phyloP scores from a whole-genome alignment of 1,140 invertebrate species.

The Parasteatoda tepidariorum region DNA sequence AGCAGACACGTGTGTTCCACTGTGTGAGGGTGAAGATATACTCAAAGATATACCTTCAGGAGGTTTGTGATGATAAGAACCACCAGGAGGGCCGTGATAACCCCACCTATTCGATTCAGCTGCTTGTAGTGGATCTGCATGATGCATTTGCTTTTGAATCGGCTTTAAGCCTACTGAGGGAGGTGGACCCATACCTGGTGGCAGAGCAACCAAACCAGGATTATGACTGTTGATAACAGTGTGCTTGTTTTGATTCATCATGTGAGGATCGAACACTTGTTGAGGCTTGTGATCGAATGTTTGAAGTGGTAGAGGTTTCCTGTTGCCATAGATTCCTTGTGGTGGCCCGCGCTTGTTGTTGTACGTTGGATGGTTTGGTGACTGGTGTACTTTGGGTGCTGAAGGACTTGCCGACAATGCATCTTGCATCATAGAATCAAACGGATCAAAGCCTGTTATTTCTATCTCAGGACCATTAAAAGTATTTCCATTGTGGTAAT shows the following conservation, averaged over 20 bases:
- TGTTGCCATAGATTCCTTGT: background rate
- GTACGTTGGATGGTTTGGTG: background rate
- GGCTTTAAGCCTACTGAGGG: slow-evolving; percentile 25
- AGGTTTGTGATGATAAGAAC: slow-evolving; percentile 8
- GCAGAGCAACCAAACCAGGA: background rate
- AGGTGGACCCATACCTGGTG: slow-evolving; percentile 1
- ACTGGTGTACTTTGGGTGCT: background rate
- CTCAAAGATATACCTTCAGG: slow-evolving; percentile 48
- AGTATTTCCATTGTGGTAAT: background rate
- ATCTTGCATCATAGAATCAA: slow-evolving; percentile 50
- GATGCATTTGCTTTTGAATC: slow-evolving; percentile 42
- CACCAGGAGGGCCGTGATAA: background rate
- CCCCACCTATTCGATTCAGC: slow-evolving; percentile 54
- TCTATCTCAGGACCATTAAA: slow-evolving; percentile 38
- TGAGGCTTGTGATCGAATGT: background rate
- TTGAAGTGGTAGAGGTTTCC: background rate
- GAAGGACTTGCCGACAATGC: slow-evolving; percentile 1
- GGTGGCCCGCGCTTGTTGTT: slow-evolving; percentile 26
- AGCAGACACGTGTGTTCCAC: slow-evolving; percentile 29
- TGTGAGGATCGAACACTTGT: slow-evolving; percentile 12
- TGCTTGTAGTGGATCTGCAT: slow-evolving; percentile 11
- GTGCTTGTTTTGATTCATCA: background rate
- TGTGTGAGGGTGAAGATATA: slow-evolving; percentile 24
- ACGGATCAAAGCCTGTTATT: slow-evolving; percentile 50
- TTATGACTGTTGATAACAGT: background rate